Evolutionary conservation across 2,888 invertebrate species (phyloP), one percentile per base, ranked within the genome.

Genomic region (Troglohyphantes excavatus): DNA sequence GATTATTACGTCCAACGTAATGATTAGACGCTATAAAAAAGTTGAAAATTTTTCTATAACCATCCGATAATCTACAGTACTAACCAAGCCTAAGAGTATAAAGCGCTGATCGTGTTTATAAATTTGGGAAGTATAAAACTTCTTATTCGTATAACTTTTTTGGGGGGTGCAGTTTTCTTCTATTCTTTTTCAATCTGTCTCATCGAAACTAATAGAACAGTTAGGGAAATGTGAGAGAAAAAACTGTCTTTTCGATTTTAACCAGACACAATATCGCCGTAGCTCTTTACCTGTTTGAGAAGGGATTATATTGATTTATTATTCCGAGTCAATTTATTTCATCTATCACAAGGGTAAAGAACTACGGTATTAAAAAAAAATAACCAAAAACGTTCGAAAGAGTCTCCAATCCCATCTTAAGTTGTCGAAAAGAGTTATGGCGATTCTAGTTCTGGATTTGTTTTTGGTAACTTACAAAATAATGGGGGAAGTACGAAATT

Each of bases 351-450:
- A 33, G 17, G 17, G 17, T 23, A 65, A 78, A 39, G 65, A 65
- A 63, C 17, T 26, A 39, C n/a, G n/a, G 33, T 26, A 13, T 46
- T 72, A 26, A 23, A 63, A 21, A 63, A 26, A 59, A 59, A 5
- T 19, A 19, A 68, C 68, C 13, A 43, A 43, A 21, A 23, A 43
- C 72, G 39, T 72, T 43, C 43, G 21, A 43, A 72, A 43, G 21
- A 29, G 23, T 39, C n/a, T 53, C 39, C 33, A 39, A 63, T 63
- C 39, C 43, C 21, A 17, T 78, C 76, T 78, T 78, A 78, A 78
- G 63, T 65, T 78, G 76, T 78, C 76, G 76, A 63, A 78, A 78
- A 78, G 76, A 78, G 21, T 78, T 78, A 78, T 63, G 21, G 76
- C 76, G 63, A 11, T 23, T 2, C 63, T 23, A 63, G 7, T 63